phyloP scores from a whole-genome alignment of 2,113 vertebrate species.

The Serinus canaria region DNA sequence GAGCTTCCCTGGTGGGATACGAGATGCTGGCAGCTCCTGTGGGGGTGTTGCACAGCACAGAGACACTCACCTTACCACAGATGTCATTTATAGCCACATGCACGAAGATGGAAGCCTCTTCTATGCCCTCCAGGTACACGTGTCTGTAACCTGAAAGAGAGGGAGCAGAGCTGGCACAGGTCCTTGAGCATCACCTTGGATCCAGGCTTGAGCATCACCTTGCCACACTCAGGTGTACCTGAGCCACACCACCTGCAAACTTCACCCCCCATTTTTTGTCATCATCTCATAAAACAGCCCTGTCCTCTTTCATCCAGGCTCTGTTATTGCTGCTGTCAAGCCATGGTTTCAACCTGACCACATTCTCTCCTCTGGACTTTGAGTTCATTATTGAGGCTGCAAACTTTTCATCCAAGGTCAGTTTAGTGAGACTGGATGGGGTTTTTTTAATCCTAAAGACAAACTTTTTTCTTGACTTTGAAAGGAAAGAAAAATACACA shows the following conservation, averaged over 20 bases:
- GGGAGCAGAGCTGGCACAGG: background rate
- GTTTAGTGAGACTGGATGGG: background rate
- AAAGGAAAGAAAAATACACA: background rate
- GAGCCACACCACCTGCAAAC: background rate
- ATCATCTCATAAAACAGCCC: background rate
- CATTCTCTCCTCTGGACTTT: background rate
- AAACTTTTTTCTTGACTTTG: background rate
- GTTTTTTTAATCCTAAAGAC: background rate
- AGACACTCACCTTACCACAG: constrained; percentile 92
- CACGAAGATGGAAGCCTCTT: constrained; percentile 97
- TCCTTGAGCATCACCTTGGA: background rate
- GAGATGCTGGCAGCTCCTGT: background rate
- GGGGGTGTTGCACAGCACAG: fast-evolving
- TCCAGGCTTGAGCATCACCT: background rate
- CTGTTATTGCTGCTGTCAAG: background rate
- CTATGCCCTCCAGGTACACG: constrained; percentile 97
- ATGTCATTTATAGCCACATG: constrained; percentile 93
- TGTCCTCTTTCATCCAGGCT: background rate
- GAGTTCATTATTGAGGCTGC: background rate
- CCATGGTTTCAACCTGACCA: background rate
- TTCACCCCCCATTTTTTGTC: background rate
- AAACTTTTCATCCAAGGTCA: background rate
- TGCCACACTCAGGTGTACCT: background rate
- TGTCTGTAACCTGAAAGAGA: constrained; percentile 88
- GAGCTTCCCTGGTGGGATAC: background rate